phyloP scores from a whole-genome alignment of 2,888 invertebrate genomes.

The Netelia melanura region DNA sequence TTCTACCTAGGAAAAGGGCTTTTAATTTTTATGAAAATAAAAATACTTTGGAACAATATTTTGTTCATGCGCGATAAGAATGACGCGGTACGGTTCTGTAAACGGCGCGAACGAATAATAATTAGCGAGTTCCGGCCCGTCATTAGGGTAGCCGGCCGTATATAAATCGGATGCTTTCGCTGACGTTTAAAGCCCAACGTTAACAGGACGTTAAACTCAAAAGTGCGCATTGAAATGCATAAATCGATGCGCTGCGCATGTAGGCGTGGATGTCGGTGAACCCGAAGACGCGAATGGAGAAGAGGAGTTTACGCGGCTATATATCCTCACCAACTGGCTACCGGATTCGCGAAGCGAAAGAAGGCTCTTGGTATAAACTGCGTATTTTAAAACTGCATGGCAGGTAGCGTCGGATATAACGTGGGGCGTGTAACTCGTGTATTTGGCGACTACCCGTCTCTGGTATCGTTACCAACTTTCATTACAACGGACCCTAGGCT shows the following conservation, averaged over 20 bases:
- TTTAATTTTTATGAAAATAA: too few relatives aligned
- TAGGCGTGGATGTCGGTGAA: constrained; percentile 41
- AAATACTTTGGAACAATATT: constrained; percentile 8
- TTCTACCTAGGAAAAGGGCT: too few relatives aligned
- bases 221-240: constrained; percentile 54
- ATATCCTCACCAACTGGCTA: constrained; percentile 20
- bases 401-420: background rate
- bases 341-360: constrained; percentile 5
- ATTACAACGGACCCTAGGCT: constrained; percentile 22
- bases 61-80: constrained; percentile 14
- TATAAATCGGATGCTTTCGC: constrained; percentile 6
- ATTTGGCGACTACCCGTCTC: background rate
- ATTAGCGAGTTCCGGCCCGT: constrained; percentile 12
- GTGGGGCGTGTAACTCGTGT: background rate
- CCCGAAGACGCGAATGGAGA: constrained; percentile 24
- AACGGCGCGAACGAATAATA: constrained; percentile 29
- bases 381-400: background rate
- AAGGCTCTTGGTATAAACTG: background rate
- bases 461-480: background rate
- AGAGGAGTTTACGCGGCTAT: constrained; percentile 23
- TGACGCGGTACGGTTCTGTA: constrained; percentile 19
- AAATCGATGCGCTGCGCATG: constrained; percentile 42
- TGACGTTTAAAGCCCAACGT: constrained; percentile 41
- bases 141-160: constrained; percentile 19
- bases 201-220: constrained; percentile 57